These are phyloP conservation scores for Xiphophorus birchmanni DNA, from an alignment of 2,797 vertebrate genomes.

Conservation along the genomic window DNA sequence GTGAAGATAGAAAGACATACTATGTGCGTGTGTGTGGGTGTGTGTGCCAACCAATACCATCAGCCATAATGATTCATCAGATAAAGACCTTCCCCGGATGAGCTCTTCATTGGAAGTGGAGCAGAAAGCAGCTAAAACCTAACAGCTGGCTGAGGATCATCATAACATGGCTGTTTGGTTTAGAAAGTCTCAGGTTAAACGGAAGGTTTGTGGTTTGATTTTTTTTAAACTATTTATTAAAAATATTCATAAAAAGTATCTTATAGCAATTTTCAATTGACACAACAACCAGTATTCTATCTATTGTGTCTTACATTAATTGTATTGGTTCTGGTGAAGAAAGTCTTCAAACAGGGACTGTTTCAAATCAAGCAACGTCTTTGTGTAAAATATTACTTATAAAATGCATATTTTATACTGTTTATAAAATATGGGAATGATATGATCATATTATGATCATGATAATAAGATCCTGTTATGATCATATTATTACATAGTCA, in stretches of 20 bases:
- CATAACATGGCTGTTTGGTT: constrained; percentile 36
- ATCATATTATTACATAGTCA: neutral
- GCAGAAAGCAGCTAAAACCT: constrained; percentile 50
- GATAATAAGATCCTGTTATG: too few species aligned
- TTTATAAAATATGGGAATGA: too few species aligned
- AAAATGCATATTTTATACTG: too few species aligned
- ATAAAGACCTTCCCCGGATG: constrained; percentile 55
- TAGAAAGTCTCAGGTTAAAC: constrained; percentile 41
- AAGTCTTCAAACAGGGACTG: neutral
- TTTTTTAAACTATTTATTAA: neutral
- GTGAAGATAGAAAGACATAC: too few species aligned
- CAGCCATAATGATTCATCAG: constrained; percentile 61
- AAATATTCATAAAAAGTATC: neutral
- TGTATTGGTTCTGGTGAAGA: neutral
- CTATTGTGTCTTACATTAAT: neutral
- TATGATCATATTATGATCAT: too few species aligned
- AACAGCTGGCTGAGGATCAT: constrained; percentile 47
- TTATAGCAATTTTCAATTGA: neutral
- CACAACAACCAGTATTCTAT: neutral
- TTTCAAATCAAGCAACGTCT: neutral
- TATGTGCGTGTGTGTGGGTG: neutral
- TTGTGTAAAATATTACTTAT: too few species aligned
- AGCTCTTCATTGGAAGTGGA: constrained; percentile 58
- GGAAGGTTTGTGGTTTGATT: neutral
- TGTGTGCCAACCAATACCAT: constrained; percentile 34